Conservation (phyloP, 2,113 vertebrate species). For the Chamaetylas fuelleborni region DNA sequence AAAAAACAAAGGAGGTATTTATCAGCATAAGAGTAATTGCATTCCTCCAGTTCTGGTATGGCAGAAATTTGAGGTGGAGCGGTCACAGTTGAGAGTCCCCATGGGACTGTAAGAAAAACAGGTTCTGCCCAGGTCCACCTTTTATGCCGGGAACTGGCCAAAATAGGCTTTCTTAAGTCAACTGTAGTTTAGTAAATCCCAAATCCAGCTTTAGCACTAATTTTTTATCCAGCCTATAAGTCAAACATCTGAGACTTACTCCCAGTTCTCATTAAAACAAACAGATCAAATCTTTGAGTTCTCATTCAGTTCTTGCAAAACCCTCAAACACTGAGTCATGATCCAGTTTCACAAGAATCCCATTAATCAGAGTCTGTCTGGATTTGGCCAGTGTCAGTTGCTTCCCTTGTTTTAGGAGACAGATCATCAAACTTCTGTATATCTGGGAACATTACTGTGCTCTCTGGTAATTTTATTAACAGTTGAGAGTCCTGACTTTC, state of each 20-base stretch:
- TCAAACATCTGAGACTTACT: not conserved
- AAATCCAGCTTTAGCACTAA: not conserved
- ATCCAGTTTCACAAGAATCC: not conserved
- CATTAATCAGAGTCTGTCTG: not conserved
- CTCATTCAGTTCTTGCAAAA: not conserved
- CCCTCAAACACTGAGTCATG: not conserved
- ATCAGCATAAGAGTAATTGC: not conserved
- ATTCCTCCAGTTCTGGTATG: not conserved
- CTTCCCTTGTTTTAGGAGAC: not conserved
- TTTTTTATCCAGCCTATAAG: not conserved
- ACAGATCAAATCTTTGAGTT: not conserved
- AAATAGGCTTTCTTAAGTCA: not conserved
- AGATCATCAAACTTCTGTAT: not conserved
- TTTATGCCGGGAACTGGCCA: not conserved
- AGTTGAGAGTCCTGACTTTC: not conserved
- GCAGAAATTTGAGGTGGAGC: conserved; percentile 13
- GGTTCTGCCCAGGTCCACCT: not conserved
- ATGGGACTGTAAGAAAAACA: not conserved
- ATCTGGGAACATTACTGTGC: not conserved
- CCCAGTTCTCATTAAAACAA: not conserved
- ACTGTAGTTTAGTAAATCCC: not conserved
- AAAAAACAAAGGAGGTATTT: not conserved
- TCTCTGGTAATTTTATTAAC: not conserved
- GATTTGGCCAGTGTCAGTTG: not conserved
- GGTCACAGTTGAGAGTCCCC: not conserved